Base-by-base conservation (phyloP, 2,888 invertebrate species). In the Meandrusa payeni region DNA sequence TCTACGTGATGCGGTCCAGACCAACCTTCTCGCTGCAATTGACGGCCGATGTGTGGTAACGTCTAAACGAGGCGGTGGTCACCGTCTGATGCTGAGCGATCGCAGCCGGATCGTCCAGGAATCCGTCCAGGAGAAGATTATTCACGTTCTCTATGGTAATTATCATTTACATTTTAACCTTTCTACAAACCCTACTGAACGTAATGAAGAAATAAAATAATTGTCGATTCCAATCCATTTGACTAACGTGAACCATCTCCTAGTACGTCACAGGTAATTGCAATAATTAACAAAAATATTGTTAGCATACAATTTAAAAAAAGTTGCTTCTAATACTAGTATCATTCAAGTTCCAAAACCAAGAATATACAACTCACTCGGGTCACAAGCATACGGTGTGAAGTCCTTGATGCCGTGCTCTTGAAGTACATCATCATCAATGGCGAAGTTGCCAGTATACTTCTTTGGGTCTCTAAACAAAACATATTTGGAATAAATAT, bases 351-450 rank as follows among this genome's bases (percentile, higher is more conserved):
- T n/a, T n/a, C n/a, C n/a, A n/a, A n/a, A n/a, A n/a, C n/a, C n/a
- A n/a, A n/a, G n/a, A n/a, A n/a, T n/a, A n/a, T n/a, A n/a, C n/a
- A n/a, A n/a, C 85, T 81, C 74, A 93, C 94, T 92, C 22, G 95
- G 96, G 64, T 93, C 91, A 55, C 94, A 93, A 0, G 95, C 94
- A 68, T 99, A 99, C 23, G 94, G 92, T 1, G 91, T 91, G 11
- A 99, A 85, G 78, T 98, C 95, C 0, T 90, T 93, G 6, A 98
- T 81, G 0, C 99, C 99, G 40, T 91, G 93, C 3, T 90, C 89
- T 49, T 72, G 86, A 0, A 99, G 85, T 0, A 99, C 89, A 7
- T 95, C 94, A 64, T 99, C 99, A 69, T 99, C 99, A 33, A 98
- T 93, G 17, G 92, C 92, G 75, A 99, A 99, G 65, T 97, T 92